phyloP scores from a whole-genome alignment of 2,888 invertebrate genomes.

The Macaria notata region DNA sequence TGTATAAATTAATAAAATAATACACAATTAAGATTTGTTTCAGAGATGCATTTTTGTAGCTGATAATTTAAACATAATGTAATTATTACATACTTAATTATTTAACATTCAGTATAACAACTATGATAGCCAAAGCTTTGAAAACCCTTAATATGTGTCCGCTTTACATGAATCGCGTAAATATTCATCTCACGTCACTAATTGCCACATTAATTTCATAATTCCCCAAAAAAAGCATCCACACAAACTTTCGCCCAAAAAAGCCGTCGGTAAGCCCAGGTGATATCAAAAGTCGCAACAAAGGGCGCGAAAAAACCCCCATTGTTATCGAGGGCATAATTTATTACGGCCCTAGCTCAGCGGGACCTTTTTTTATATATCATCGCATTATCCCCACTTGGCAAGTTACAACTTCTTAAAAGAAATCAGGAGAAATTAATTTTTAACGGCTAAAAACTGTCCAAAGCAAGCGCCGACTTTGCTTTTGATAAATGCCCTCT shows the following conservation, averaged over 20 bases:
- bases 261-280: conserved; percentile 62
- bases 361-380: conserved; percentile 82
- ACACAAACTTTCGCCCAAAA: conserved; percentile 23
- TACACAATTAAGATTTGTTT: no score
- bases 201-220: no score
- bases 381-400: conserved; percentile 82
- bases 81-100: no score
- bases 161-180: no score
- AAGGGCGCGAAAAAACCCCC: conserved; percentile 79
- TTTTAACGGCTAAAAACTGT: conserved; percentile 77
- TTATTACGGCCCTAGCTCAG: conserved; percentile 77
- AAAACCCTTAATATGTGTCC: no score
- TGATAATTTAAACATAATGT: no score
- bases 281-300: conserved; percentile 82
- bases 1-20: no score
- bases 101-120: no score
- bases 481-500: conserved; percentile 64
- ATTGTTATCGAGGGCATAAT: conserved; percentile 83
- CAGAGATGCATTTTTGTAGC: no score
- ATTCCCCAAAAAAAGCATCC: no score
- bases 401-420: conserved; percentile 82
- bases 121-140: no score
- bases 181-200: no score
- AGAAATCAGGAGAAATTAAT: conserved; percentile 81
- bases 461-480: conserved; percentile 70